Evolutionary conservation across 1,140 invertebrate genomes (phyloP).

Genomic region (Trissolcus basalis): DNA sequence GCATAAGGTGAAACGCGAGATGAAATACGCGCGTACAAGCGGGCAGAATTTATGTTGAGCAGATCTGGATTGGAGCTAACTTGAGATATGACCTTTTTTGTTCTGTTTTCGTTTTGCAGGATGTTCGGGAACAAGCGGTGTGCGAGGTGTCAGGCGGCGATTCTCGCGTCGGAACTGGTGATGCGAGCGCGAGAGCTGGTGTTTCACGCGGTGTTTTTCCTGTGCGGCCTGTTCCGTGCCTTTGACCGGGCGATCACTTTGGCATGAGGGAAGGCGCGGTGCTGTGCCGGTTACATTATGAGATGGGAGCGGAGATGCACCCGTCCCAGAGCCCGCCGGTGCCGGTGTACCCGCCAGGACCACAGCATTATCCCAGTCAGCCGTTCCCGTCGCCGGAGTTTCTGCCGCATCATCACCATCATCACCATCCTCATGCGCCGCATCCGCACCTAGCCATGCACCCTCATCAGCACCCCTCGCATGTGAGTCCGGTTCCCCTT

Average conservation of each 20-base stretch:
- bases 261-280: slow-evolving; percentile 91
- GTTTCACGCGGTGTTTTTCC: slow-evolving; percentile 96
- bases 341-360: slow-evolving; percentile 75
- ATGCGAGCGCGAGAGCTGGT: slow-evolving; percentile 95
- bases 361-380: slow-evolving; percentile 76
- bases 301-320: slow-evolving; percentile 81
- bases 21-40: slow-evolving; percentile 28
- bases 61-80: slow-evolving; percentile 10
- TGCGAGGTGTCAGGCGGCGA: slow-evolving; percentile 91
- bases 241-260: slow-evolving; percentile 92
- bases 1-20: slow-evolving; percentile 26
- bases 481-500: slow-evolving; percentile 71
- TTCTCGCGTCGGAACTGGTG: slow-evolving; percentile 94
- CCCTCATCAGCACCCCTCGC: slow-evolving; percentile 73
- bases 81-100: not conserved
- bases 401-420: slow-evolving; percentile 72
- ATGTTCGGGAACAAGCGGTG: slow-evolving; percentile 88
- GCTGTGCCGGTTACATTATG: slow-evolving; percentile 89
- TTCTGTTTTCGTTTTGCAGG: slow-evolving; percentile 75
- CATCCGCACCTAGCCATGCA: slow-evolving; percentile 75
- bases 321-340: slow-evolving; percentile 79
- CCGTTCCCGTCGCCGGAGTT: slow-evolving; percentile 78
- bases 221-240: slow-evolving; percentile 92
- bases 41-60: slow-evolving; percentile 25
- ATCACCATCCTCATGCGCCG: slow-evolving; percentile 70